Percentiles rank a stretch among this genome's conserved stretches.
Conservation (phyloP, 2,888 invertebrate genomes). For the Nymphalis polychloros region DNA sequence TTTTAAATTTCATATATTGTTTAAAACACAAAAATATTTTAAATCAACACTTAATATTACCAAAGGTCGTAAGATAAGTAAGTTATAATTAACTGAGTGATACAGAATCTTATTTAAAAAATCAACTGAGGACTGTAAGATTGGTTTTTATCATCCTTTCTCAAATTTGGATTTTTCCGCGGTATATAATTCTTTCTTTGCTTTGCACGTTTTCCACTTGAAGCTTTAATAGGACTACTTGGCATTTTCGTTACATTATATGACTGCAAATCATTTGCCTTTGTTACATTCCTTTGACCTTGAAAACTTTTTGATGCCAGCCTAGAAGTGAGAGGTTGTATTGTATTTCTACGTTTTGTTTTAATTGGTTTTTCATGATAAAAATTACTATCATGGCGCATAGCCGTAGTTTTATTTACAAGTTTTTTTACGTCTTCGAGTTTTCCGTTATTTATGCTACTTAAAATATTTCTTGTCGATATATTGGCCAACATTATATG, state of each 20-base stretch:
- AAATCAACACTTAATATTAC: too few species aligned
- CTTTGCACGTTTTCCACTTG: conserved; percentile 38
- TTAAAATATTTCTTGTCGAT: conserved; percentile 45
- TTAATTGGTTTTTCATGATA: conserved; percentile 38
- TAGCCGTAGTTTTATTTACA: conserved; percentile 46
- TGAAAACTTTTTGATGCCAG: conserved; percentile 48
- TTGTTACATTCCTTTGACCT: conserved; percentile 40
- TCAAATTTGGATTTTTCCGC: conserved; percentile 48
- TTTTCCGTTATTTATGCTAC: conserved; percentile 39
- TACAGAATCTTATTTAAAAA: too few species aligned
- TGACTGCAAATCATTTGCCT: conserved; percentile 34
- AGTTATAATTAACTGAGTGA: too few species aligned
- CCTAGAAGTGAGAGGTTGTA: conserved; percentile 45
- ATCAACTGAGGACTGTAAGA: too few species aligned
- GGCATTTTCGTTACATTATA: conserved; percentile 34
- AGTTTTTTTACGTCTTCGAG: conserved; percentile 40
- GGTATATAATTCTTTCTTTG: conserved; percentile 48
- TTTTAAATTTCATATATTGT: too few species aligned
- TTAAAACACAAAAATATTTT: too few species aligned
- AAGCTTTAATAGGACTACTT: conserved; percentile 42
- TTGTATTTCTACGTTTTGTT: conserved; percentile 44
- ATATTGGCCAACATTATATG: conserved; percentile 54
- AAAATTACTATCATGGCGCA: conserved; percentile 46
- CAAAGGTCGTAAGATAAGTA: too few species aligned
- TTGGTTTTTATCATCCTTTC: conserved; percentile 46